These are phyloP conservation scores for Ptyas mucosa DNA, from an alignment of 2,113 vertebrate species.

Conservation along the genomic window DNA sequence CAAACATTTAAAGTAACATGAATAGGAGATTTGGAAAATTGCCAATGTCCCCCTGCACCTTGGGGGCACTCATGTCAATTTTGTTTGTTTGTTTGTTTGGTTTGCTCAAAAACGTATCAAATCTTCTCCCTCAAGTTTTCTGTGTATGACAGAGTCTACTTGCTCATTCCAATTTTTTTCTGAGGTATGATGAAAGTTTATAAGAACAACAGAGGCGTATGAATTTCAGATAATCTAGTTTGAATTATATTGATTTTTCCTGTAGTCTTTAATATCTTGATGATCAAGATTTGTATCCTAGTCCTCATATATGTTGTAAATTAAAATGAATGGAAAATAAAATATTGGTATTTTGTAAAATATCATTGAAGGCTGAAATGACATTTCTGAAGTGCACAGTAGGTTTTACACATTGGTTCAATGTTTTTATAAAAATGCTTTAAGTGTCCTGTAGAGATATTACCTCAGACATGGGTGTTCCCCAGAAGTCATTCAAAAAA, in stretches of 20 bases:
- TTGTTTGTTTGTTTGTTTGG: too few relatives aligned
- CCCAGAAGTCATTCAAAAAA: constrained; percentile 98
- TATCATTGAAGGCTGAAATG: background rate
- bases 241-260: background rate
- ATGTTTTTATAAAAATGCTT: background rate
- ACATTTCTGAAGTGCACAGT: background rate
- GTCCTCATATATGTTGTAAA: background rate
- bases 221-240: background rate
- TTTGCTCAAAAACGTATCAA: background rate
- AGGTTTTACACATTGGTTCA: too few relatives aligned
- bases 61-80: background rate
- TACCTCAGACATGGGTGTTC: constrained; percentile 97
- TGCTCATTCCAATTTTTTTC: background rate
- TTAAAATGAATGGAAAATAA: background rate
- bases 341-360: background rate
- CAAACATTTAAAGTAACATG: background rate
- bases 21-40: background rate
- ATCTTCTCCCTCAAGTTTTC: background rate
- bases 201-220: background rate
- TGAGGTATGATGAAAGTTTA: background rate
- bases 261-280: background rate
- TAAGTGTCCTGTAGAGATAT: background rate
- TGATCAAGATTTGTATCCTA: background rate
- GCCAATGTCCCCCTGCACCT: background rate
- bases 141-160: background rate